Evolutionary conservation across 2,797 vertebrate genomes (phyloP), one percentile per base, ranked within the genome.

Genomic region (Pangasius djambal): DNA sequence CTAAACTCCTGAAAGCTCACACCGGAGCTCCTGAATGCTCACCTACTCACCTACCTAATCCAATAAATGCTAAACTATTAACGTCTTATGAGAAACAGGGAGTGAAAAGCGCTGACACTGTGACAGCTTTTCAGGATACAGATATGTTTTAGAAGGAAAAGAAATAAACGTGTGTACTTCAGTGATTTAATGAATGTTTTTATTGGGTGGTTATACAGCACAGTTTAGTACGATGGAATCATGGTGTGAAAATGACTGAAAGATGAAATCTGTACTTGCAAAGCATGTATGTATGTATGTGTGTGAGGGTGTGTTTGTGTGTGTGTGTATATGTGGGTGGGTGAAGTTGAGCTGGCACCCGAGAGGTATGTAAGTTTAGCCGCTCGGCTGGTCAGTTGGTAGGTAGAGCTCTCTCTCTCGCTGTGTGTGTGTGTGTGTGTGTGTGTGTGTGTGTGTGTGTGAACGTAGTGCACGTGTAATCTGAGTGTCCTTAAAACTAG

Each of bases 401-500:
- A 52, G n/a, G 37, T 65, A 28, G 37, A 61, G 31, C 20, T 40
- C 40, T 40, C 40, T 40, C 40, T 40, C 40, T 34, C 34, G 1
- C 34, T 40, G 40, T 40, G 86, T 83, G 63, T 31, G n/a, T 8
- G 16, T 83, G 87, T 87, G 87, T 8, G n/a, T 12, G 31, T 70
- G 75, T 69, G 85, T 82, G 77, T 72, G 31, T 37, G 69, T 44
- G 40, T 82, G 40, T 77, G 77, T 78, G 22, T 61, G 72, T 87
- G 87, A 87, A 57, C 44, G n/a, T 86, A 82, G 79, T 44, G 57
- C n/a, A 37, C 63, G 63, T 78, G 89, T 89, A 89, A 90, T 82
- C 69, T 34, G 82, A 89, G 44, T 65, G 78, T 87, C 18, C 63
- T 37, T 28, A 77, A 84, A 87, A 79, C 88, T 87, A 50, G 86